These are phyloP conservation scores for Columba guinea DNA, from an alignment of 2,797 vertebrate species.

Conservation along the genomic window DNA sequence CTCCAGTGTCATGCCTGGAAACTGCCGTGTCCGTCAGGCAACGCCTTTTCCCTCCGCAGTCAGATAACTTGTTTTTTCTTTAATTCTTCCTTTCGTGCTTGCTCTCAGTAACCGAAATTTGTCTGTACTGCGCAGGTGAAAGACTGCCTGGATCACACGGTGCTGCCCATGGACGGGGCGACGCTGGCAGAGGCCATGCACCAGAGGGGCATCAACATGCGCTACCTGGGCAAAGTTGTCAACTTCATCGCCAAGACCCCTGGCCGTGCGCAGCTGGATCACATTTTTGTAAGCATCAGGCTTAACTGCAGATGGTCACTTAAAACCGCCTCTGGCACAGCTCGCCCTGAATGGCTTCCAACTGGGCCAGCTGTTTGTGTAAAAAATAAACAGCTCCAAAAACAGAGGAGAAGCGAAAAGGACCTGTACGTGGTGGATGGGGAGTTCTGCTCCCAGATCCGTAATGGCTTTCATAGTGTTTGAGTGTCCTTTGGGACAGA, in stretches of 20 bases:
- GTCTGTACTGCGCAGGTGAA: constrained; percentile 83
- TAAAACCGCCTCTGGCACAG: not conserved
- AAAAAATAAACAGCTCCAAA: not conserved
- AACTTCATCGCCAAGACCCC: constrained; percentile 88
- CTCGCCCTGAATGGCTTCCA: not conserved
- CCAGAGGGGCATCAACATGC: constrained; percentile 96
- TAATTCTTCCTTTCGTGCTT: not conserved
- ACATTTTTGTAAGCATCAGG: constrained; percentile 87
- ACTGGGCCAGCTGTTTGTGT: not conserved
- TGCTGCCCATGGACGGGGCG: constrained; percentile 95
- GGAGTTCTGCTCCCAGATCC: not conserved
- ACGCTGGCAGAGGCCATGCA: constrained; percentile 93
- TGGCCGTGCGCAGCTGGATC: constrained; percentile 88
- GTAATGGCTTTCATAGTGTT: not conserved
- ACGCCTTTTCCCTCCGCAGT: not conserved
- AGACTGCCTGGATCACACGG: constrained; percentile 93
- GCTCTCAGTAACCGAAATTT: not conserved
- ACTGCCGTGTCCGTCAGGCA: not conserved
- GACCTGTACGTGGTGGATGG: not conserved
- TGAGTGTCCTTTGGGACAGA: not conserved
- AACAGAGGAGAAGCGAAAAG: not conserved
- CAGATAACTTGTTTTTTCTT: not conserved
- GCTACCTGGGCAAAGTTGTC: constrained; percentile 92
- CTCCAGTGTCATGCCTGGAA: not conserved
- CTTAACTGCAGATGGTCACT: not conserved